Evolutionary conservation across 2,113 vertebrate genomes (phyloP).

Genomic region (Himantopus leucocephalus): DNA sequence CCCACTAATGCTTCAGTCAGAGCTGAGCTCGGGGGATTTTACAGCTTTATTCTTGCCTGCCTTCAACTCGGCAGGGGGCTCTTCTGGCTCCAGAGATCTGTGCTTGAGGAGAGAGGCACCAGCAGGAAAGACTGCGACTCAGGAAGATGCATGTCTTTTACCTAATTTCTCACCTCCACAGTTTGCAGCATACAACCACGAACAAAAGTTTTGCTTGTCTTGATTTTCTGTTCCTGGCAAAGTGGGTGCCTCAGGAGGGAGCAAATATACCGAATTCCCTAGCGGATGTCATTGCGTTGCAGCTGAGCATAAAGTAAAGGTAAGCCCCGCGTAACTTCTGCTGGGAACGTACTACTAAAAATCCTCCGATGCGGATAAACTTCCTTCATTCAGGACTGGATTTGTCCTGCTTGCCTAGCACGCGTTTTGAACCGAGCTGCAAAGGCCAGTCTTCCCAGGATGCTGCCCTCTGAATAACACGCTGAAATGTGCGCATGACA

Average conservation of each 20-base stretch:
- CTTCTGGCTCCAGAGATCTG: not conserved
- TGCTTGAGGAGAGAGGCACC: not conserved
- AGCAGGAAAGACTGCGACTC: not conserved
- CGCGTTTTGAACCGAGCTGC: not conserved
- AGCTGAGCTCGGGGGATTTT: not conserved
- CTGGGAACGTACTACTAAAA: not conserved
- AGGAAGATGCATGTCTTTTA: not conserved
- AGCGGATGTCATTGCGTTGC: no score
- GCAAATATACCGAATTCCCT: fast-evolving
- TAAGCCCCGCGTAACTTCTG: not conserved
- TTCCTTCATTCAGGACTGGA: not conserved
- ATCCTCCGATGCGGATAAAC: not conserved
- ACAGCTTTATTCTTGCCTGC: not conserved
- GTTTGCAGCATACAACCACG: not conserved
- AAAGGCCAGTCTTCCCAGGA: not conserved
- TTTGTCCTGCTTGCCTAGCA: not conserved
- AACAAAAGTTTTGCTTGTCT: not conserved
- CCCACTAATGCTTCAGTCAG: not conserved
- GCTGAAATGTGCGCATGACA: not conserved
- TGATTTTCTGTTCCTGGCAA: not conserved
- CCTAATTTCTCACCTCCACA: not conserved
- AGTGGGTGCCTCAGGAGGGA: not conserved
- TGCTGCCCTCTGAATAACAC: not conserved
- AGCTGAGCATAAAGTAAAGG: not conserved
- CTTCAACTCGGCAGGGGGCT: not conserved